Base-by-base conservation (phyloP, 2,888 invertebrate genomes). In the Agriopis leucophaearia region DNA sequence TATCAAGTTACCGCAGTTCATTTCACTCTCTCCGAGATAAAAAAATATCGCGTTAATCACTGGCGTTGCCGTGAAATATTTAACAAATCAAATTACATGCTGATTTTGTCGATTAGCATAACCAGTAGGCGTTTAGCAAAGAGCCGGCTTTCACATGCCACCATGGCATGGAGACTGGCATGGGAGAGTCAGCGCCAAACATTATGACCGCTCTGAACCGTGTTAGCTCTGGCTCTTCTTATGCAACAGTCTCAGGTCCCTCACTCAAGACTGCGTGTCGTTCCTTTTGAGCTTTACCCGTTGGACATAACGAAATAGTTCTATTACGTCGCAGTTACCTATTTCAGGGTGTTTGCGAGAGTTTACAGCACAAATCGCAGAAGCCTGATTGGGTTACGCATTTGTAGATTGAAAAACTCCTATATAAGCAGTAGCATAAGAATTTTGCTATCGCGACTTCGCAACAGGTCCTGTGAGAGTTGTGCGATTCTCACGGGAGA, bases 21-120 rank as follows among this genome's bases (percentile, higher is more conserved):
- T 16, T 47, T 44, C 56, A 51, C 61, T 66, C 50, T 61, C 61
- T 55, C 48, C 27, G 4, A 13, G 35, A 48, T 45, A 40, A 55
- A 54, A 54, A 54, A 54, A 48, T 44, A 35, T 36, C 42, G 35
- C 40, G 18, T 35, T 55, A 55, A 50, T 66, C 59, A 44, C 16
- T 42, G 59, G 40, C 16, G 60, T 36, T 40, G 47, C 56, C 56
- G 50, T 61, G 66, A 51, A 61, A 66, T 47, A 27, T 66, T 61
- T 27, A 66, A 66, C 61, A 61, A 66, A 61, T 66, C 51, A 51
- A 56, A 61, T 66, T 61, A 66, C 61, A 45, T 48, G 61, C 38
- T 51, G 40, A 45, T 65, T 66, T 61, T 18, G 60, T 18, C 38
- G 44, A 61, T 66, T 66, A 66, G 45, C 66, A 66, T 66, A 66